Percentiles rank a stretch among this genome's conserved stretches.
phyloP scores from a whole-genome alignment of 2,797 vertebrate genomes.

The Okamejei kenojei region DNA sequence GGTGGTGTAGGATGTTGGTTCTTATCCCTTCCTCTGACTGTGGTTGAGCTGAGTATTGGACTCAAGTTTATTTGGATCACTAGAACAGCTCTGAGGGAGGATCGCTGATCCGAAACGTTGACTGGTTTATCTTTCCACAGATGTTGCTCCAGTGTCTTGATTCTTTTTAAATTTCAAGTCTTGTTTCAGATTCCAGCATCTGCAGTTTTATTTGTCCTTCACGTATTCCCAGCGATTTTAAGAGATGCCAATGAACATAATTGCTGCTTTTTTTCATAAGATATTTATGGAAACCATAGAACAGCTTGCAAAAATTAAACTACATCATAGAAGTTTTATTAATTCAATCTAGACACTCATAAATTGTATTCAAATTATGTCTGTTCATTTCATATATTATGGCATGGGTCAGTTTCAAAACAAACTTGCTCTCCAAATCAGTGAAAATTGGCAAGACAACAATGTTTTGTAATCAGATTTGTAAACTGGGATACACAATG shows the following conservation, averaged over 20 bases:
- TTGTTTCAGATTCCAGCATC: too few species aligned
- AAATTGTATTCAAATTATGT: background rate
- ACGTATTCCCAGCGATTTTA: background rate
- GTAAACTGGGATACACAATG: background rate
- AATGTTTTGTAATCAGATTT: background rate
- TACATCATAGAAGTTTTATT: background rate
- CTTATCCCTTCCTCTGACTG: background rate
- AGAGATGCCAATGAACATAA: background rate
- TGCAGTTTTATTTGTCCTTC: too few species aligned
- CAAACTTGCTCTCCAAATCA: background rate
- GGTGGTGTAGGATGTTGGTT: background rate
- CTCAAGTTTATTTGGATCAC: background rate
- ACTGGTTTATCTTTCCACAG: too few species aligned
- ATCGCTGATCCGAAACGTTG: too few species aligned
- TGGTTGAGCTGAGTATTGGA: background rate
- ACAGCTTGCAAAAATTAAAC: background rate
- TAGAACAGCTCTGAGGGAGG: too few species aligned
- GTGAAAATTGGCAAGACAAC: background rate
- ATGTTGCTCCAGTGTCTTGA: too few species aligned
- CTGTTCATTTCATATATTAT: background rate
- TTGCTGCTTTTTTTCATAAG: background rate
- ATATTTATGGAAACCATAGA: background rate
- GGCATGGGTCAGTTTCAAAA: background rate
- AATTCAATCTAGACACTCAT: background rate
- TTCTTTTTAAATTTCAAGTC: too few species aligned